These are phyloP conservation scores for Myrmecophaga tridactyla DNA, from an alignment of 2,113 vertebrate species.

Conservation along the genomic window DNA sequence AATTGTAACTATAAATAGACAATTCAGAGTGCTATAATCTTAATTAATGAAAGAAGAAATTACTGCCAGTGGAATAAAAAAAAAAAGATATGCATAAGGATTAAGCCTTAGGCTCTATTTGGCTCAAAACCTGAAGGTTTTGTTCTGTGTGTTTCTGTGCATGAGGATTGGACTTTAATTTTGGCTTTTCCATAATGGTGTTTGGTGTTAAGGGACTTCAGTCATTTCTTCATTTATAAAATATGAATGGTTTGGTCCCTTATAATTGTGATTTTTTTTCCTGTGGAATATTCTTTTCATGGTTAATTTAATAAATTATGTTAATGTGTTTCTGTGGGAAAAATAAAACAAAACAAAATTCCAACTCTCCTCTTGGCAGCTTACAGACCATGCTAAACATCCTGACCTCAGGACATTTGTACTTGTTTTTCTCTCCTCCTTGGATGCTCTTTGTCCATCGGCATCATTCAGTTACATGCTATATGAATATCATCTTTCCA, in stretches of 20 bases:
- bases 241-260: neutral
- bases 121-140: slow-evolving; percentile 10
- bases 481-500: no score
- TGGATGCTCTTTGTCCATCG: no score
- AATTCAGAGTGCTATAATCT: neutral
- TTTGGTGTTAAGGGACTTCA: neutral
- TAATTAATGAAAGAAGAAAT: slow-evolving; percentile 59
- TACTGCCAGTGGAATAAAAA: neutral
- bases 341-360: no score
- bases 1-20: neutral
- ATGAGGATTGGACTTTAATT: no score
- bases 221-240: neutral
- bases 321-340: neutral
- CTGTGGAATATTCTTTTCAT: slow-evolving; percentile 38
- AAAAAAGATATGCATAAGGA: no score
- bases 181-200: neutral
- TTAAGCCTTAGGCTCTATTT: neutral
- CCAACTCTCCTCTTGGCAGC: no score
- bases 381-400: no score
- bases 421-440: no score
- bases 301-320: slow-evolving; percentile 67
- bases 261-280: neutral
- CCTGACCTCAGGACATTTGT: no score
- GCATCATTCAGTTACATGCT: no score
- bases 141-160: neutral